Evolutionary conservation across 2,797 vertebrate genomes (phyloP).

Genomic region (Ctenochaetus hawaiiensis): DNA sequence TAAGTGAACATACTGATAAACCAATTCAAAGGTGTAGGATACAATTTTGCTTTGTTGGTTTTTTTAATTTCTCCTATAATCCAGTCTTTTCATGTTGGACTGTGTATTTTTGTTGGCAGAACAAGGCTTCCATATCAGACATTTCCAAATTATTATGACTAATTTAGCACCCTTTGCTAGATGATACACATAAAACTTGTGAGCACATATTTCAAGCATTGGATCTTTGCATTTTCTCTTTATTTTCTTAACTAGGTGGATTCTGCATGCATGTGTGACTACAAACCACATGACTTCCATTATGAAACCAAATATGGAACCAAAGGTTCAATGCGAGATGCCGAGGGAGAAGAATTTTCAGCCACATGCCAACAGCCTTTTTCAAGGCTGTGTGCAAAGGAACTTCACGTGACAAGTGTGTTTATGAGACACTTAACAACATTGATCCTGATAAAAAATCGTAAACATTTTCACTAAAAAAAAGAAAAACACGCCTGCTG

Average conservation of each 20-base stretch:
- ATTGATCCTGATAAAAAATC: slow-evolving; percentile 31
- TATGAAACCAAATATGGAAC: slow-evolving; percentile 4
- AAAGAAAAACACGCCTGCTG: not conserved
- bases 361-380: not conserved
- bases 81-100: not conserved
- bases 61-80: not conserved
- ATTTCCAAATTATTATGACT: not conserved
- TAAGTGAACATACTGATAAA: not conserved
- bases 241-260: not conserved
- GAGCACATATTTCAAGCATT: not conserved
- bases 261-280: not conserved
- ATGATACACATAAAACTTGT: not conserved
- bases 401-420: slow-evolving; percentile 13
- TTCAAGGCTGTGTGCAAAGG: slow-evolving; percentile 1
- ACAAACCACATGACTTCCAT: not conserved
- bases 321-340: slow-evolving; percentile 7
- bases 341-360: not conserved
- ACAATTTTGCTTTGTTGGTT: too few species aligned
- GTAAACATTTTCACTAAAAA: not conserved
- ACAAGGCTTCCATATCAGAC: not conserved
- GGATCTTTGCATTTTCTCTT: not conserved
- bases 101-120: not conserved
- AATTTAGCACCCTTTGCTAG: not conserved
- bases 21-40: too few species aligned
- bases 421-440: slow-evolving; percentile 1